Evolutionary conservation across 2,797 vertebrate genomes (phyloP).

Genomic region (Phalanger gymnotis): DNA sequence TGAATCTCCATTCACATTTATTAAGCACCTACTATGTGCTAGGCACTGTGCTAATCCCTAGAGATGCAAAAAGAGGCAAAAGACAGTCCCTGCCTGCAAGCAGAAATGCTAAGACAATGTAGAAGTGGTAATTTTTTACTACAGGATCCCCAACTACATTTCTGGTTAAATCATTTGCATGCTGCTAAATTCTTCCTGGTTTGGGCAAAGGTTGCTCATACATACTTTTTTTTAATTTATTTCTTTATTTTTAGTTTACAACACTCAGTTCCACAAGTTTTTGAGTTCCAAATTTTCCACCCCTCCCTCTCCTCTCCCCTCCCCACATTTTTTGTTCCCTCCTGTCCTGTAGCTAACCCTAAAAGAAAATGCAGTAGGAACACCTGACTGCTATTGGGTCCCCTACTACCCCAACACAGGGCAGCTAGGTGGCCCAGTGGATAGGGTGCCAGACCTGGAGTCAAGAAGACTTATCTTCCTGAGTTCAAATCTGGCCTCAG

Average conservation of each 20-base stretch:
- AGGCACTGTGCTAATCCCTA: not conserved
- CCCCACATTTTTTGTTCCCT: not conserved
- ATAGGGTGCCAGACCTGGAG: not conserved
- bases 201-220: not conserved
- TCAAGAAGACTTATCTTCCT: not conserved
- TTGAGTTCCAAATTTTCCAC: too few relatives aligned
- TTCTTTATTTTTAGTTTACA: too few relatives aligned
- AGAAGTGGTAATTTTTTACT: not conserved
- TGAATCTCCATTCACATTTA: not conserved
- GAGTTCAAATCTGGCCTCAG: not conserved
- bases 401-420: not conserved
- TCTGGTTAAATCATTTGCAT: not conserved
- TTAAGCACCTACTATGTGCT: not conserved
- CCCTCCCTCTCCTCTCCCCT: too few relatives aligned
- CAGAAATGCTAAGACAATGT: not conserved
- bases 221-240: too few relatives aligned
- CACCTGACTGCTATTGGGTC: not conserved
- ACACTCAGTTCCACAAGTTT: too few relatives aligned
- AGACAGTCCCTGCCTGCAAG: not conserved
- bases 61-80: not conserved
- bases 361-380: not conserved
- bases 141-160: not conserved
- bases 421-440: not conserved
- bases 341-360: not conserved
- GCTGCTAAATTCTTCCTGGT: not conserved